Conservation (phyloP, 2,888 invertebrate species). For the Balanococcus diminutus region DNA sequence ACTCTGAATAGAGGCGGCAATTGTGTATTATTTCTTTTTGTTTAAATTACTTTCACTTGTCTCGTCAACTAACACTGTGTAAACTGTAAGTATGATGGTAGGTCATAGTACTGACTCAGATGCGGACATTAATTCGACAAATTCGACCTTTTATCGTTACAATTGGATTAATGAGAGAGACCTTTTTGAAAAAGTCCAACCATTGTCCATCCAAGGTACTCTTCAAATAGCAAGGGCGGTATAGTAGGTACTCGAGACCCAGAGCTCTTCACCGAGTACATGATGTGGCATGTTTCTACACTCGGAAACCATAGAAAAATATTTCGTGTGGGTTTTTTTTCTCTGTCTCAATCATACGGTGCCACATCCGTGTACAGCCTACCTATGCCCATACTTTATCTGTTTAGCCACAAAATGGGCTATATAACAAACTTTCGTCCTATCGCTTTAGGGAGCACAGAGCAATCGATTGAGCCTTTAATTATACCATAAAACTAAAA, state of each 20-base stretch:
- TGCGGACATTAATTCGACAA: background rate
- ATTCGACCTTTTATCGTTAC: background rate
- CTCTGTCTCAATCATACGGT: too few relatives aligned
- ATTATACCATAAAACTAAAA: background rate
- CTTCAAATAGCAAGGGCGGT: background rate
- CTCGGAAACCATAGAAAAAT: background rate
- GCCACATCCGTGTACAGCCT: background rate
- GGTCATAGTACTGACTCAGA: background rate
- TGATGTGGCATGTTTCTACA: background rate
- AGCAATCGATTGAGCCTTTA: background rate
- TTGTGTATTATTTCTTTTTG: too few relatives aligned
- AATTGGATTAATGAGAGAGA: background rate
- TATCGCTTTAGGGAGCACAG: too few relatives aligned
- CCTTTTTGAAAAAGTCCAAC: background rate
- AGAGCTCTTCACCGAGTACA: background rate
- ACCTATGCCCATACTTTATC: too few relatives aligned
- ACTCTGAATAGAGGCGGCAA: too few relatives aligned
- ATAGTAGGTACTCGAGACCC: too few relatives aligned
- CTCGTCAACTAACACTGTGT: too few relatives aligned
- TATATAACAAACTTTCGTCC: too few relatives aligned
- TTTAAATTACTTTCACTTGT: too few relatives aligned
- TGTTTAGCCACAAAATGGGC: too few relatives aligned
- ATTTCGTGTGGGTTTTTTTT: background rate
- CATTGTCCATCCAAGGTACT: background rate
- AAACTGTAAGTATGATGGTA: too few relatives aligned